A percentile compares a stretch with the other conserved stretches of the same genome.
Evolutionary conservation across 2,888 invertebrate species (phyloP).

Genomic region (Choreutis nemorana): DNA sequence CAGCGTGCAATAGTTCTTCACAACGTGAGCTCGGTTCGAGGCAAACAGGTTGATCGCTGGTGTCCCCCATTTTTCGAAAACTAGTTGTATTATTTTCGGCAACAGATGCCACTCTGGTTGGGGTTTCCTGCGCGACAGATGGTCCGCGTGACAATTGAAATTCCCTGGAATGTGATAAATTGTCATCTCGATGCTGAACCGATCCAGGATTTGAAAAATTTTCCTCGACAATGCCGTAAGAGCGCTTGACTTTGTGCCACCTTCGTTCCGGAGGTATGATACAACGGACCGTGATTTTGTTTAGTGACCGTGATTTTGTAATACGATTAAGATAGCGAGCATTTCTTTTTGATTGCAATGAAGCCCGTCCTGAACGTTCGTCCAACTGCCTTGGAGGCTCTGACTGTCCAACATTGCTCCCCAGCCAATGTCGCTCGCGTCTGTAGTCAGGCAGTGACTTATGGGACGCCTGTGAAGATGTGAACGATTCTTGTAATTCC

Average conservation of each 20-base stretch:
- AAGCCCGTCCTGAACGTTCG: background rate
- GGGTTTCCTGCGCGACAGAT: background rate
- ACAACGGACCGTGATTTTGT: background rate
- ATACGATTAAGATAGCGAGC: background rate
- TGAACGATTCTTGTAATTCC: background rate
- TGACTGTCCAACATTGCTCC: background rate
- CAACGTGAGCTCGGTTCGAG: constrained; percentile 13
- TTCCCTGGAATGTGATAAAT: background rate
- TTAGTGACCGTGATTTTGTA: background rate
- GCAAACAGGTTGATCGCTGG: constrained; percentile 18
- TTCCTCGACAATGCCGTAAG: background rate
- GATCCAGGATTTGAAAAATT: background rate
- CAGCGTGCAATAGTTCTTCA: constrained; percentile 4
- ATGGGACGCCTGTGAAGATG: background rate
- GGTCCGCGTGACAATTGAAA: background rate
- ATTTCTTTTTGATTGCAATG: background rate
- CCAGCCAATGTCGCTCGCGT: background rate
- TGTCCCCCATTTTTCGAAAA: constrained; percentile 13
- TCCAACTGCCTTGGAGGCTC: background rate
- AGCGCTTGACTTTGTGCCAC: background rate
- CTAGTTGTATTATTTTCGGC: constrained; percentile 1
- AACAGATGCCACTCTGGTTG: constrained; percentile 8
- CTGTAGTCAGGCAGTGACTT: background rate
- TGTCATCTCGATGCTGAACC: background rate
- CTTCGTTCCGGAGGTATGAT: background rate